Evolutionary conservation across 2,888 invertebrate species (phyloP).

Genomic region (Melanotus villosus): DNA sequence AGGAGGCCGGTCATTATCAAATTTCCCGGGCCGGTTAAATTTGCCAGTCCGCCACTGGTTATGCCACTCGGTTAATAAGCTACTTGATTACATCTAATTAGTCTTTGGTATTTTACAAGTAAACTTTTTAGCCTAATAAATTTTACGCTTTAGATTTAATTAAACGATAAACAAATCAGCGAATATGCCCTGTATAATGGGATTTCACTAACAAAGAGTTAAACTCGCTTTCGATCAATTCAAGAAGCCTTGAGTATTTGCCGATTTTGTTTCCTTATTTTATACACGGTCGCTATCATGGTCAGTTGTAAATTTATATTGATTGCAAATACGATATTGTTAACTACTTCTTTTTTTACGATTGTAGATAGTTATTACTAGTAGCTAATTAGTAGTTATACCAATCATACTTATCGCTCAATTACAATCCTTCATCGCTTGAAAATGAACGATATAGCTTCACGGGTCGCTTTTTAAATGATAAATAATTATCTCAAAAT

Average conservation of each 20-base stretch:
- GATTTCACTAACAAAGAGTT: not conserved
- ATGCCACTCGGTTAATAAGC: slow-evolving; percentile 41
- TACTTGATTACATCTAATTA: slow-evolving; percentile 41
- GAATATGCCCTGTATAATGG: not conserved
- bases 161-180: slow-evolving; percentile 37
- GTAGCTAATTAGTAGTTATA: not conserved
- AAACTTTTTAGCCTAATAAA: slow-evolving; percentile 37
- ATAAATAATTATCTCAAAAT: no score
- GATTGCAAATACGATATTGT: not conserved
- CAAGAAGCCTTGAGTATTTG: not conserved
- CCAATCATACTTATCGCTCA: not conserved
- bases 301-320: not conserved
- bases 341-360: not conserved
- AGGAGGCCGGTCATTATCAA: no score
- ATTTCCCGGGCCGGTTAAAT: no score
- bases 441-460: no score
- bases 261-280: slow-evolving; percentile 7
- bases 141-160: slow-evolving; percentile 42
- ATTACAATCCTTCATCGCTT: slow-evolving; percentile 7
- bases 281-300: not conserved
- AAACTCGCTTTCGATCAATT: slow-evolving; percentile 5
- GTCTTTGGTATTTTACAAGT: slow-evolving; percentile 30
- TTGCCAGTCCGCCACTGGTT: no score
- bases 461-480: no score
- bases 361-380: not conserved